These are phyloP conservation scores for Maccullochella peelii DNA, from an alignment of 2,113 vertebrate genomes.

Conservation along the genomic window DNA sequence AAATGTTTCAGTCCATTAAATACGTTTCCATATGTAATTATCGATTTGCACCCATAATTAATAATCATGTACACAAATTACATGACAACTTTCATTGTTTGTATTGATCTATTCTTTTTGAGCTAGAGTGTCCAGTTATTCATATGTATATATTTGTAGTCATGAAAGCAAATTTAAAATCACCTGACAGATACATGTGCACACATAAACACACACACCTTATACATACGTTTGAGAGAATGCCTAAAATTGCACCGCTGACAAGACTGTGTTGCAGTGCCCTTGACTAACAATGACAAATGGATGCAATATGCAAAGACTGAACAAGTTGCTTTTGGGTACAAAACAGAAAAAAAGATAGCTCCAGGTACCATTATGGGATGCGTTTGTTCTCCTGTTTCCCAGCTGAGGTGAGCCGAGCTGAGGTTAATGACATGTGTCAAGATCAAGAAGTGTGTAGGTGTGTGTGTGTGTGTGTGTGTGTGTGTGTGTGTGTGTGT, in stretches of 20 bases:
- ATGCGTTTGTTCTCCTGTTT: constrained; percentile 62
- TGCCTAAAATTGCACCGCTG: constrained; percentile 56
- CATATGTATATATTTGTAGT: constrained; percentile 53
- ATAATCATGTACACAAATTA: background rate
- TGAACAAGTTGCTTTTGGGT: constrained; percentile 71
- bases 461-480: constrained; percentile 35
- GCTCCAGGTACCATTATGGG: constrained; percentile 50
- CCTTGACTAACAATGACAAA: constrained; percentile 78
- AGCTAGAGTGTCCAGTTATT: constrained; percentile 26
- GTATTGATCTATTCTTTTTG: constrained; percentile 52
- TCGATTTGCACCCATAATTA: background rate
- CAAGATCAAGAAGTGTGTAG: constrained; percentile 57
- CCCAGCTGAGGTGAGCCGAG: constrained; percentile 55
- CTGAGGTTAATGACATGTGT: constrained; percentile 70
- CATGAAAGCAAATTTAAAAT: constrained; percentile 59
- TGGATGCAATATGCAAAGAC: constrained; percentile 75
- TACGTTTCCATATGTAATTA: background rate
- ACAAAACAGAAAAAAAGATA: constrained; percentile 57
- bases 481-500: constrained; percentile 31
- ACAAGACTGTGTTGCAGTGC: constrained; percentile 61
- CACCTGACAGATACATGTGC: constrained; percentile 36
- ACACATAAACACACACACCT: constrained; percentile 20
- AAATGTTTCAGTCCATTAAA: background rate
- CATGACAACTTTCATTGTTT: background rate
- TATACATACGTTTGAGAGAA: constrained; percentile 30